Percentiles rank a stretch among this genome's conserved stretches.
phyloP scores from a whole-genome alignment of 2,888 invertebrate genomes.

The Ophonus ardosiacus region DNA sequence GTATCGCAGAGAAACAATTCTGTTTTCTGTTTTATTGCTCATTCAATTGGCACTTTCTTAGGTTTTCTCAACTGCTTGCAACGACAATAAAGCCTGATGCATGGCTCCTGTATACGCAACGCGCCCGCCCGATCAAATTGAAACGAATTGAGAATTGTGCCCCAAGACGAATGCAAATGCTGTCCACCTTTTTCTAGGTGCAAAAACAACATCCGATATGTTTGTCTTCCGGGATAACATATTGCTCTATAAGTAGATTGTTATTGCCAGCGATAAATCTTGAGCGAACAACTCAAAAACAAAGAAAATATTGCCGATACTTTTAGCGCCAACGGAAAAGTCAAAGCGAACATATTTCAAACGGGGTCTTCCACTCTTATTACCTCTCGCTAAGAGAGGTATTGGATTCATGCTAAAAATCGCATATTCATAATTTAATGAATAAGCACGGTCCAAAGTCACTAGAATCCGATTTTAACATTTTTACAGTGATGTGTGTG shows the following conservation, averaged over 20 bases:
- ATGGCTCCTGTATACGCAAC: constrained; percentile 76
- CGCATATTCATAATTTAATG: too few species aligned
- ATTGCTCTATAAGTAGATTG: constrained; percentile 33
- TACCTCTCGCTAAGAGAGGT: too few species aligned
- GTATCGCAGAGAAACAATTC: constrained; percentile 60
- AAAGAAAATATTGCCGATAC: neutral
- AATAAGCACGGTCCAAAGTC: too few species aligned
- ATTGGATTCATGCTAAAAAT: too few species aligned
- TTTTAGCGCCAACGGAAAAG: neutral
- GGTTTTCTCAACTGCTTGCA: constrained; percentile 75
- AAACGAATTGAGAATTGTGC: constrained; percentile 68
- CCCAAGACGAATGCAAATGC: constrained; percentile 22
- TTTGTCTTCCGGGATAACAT: constrained; percentile 23
- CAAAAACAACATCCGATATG: constrained; percentile 17
- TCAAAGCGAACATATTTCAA: too few species aligned
- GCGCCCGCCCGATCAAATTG: constrained; percentile 70
- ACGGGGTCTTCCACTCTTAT: too few species aligned
- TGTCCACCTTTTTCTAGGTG: constrained; percentile 36
- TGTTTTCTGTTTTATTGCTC: constrained; percentile 74
- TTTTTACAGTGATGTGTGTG: too few species aligned
- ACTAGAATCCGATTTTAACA: too few species aligned
- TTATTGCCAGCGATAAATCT: constrained; percentile 32
- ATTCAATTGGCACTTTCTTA: constrained; percentile 76
- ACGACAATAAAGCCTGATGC: constrained; percentile 76
- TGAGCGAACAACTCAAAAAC: neutral